phyloP scores from a whole-genome alignment of 2,113 vertebrate species.

The Aspiorhynchus laticeps region DNA sequence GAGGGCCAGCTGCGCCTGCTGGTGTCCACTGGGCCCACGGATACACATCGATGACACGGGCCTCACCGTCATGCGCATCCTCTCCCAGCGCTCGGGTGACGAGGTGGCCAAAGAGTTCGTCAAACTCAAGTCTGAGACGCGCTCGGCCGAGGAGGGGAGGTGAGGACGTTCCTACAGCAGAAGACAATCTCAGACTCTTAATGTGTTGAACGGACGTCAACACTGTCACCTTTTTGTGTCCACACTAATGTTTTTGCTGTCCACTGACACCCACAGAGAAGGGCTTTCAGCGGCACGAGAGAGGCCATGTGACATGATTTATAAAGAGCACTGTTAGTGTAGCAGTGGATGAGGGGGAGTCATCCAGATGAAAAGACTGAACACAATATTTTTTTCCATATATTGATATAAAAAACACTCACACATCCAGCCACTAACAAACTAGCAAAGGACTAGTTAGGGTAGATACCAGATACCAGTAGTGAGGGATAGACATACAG shows the following conservation, averaged over 20 bases:
- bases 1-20: conserved; percentile 92
- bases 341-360: neutral
- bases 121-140: conserved; percentile 92
- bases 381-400: neutral
- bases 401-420: neutral
- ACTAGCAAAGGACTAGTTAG: neutral
- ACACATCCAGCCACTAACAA: neutral
- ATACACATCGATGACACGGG: conserved; percentile 96
- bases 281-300: neutral
- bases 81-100: conserved; percentile 96
- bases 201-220: neutral
- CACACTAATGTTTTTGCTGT: neutral
- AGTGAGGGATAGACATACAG: neutral
- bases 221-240: neutral
- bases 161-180: conserved; percentile 64
- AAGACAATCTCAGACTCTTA: neutral
- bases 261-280: neutral
- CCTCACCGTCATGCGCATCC: conserved; percentile 91
- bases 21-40: conserved; percentile 89
- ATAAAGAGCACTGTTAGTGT: neutral
- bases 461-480: neutral
- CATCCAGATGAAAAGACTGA: neutral
- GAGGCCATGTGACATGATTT: neutral
- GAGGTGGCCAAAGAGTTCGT: conserved; percentile 98
- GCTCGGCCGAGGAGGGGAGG: conserved; percentile 91